Conservation (phyloP, 2,797 vertebrate species). For the Mormyrus hasselquistii region DNA sequence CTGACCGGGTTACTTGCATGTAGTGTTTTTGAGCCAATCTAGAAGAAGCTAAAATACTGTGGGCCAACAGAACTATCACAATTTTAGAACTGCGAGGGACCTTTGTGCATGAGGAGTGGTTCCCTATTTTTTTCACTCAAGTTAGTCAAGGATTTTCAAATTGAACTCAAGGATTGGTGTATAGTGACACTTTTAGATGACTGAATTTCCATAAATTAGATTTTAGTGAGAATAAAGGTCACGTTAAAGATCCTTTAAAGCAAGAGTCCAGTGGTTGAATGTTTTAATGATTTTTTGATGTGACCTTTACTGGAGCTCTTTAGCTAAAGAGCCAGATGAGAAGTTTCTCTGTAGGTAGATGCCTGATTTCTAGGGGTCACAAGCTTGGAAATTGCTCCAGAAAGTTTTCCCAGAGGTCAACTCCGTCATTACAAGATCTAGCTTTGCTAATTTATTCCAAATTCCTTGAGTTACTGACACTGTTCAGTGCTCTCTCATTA, state of each 20-base stretch:
- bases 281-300: conserved; percentile 41
- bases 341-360: background rate
- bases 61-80: background rate
- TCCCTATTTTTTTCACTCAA: background rate
- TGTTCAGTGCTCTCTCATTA: background rate
- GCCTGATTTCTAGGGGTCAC: background rate
- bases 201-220: conserved; percentile 6
- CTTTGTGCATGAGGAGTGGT: background rate
- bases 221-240: conserved; percentile 52
- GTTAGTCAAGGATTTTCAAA: background rate
- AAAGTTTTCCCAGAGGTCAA: background rate
- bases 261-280: conserved; percentile 32
- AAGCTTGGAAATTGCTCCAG: background rate
- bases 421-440: background rate
- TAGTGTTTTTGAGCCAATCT: background rate
- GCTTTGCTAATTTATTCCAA: background rate
- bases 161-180: background rate
- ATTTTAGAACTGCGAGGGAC: background rate
- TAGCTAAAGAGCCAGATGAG: conserved; percentile 17
- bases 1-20: background rate
- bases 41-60: background rate
- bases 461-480: background rate
- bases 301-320: conserved; percentile 52
- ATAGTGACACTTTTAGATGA: background rate
- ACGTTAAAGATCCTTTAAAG: conserved; percentile 35